Conservation (phyloP, 1,140 invertebrate species). For the Euglossa dilemma region DNA sequence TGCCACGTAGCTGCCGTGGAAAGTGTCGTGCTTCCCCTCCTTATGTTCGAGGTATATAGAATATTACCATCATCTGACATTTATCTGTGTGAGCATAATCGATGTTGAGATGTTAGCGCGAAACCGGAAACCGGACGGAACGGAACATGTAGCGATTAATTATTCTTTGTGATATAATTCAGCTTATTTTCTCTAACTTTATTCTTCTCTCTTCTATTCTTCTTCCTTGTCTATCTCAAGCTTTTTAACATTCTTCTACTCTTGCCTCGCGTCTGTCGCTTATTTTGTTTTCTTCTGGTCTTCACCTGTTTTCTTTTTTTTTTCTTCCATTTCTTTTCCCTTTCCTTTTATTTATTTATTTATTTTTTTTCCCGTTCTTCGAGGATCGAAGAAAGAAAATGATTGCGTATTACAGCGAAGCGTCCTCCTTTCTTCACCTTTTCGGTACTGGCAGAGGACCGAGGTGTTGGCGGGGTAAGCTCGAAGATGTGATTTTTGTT, state of each 20-base stretch:
- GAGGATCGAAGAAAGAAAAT: no score
- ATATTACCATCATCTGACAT: conserved; percentile 81
- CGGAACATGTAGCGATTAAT: conserved; percentile 40
- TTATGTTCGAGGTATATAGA: conserved; percentile 87
- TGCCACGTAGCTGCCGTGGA: conserved; percentile 87
- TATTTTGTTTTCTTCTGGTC: background rate
- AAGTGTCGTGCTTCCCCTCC: conserved; percentile 87
- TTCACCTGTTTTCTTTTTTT: background rate
- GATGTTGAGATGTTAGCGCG: conserved; percentile 64
- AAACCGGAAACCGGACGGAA: conserved; percentile 42
- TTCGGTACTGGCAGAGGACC: background rate
- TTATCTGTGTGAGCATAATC: conserved; percentile 80
- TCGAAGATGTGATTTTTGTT: background rate
- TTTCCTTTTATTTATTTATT: no score
- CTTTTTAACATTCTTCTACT: background rate
- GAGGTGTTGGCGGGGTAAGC: background rate
- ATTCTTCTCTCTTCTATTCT: background rate
- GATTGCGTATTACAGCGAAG: background rate
- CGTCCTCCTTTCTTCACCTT: background rate
- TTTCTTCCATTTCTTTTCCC: no score
- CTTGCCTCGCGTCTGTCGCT: background rate
- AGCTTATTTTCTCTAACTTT: conserved; percentile 5
- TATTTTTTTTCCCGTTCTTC: background rate
- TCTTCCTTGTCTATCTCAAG: background rate
- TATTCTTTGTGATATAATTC: conserved; percentile 42